Percentiles rank a stretch among this genome's conserved stretches.
Evolutionary conservation across 2,797 vertebrate genomes (phyloP).

Genomic region (Sebastes baramenuke): DNA sequence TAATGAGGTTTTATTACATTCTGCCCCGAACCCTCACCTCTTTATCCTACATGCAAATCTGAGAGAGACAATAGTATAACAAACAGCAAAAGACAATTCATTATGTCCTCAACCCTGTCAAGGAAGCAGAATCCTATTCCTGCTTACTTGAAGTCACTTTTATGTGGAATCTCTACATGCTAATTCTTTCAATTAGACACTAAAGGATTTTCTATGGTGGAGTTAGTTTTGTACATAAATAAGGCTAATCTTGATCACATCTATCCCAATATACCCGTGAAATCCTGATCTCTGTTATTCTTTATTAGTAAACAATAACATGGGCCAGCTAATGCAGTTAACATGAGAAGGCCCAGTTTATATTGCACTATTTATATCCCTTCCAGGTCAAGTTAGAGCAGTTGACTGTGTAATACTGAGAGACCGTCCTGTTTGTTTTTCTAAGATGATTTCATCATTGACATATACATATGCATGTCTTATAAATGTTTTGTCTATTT

Average conservation of each 20-base stretch:
- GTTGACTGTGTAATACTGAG: slow-evolving; percentile 25
- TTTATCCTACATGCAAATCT: slow-evolving; percentile 45
- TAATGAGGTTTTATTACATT: slow-evolving; percentile 80
- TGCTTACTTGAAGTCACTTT: slow-evolving; percentile 36
- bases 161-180: neutral
- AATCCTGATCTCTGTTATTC: slow-evolving; percentile 8
- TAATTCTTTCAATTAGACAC: slow-evolving; percentile 5
- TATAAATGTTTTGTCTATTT: slow-evolving; percentile 18
- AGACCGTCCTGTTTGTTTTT: slow-evolving; percentile 32
- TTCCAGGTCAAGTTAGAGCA: slow-evolving; percentile 57
- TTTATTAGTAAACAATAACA: slow-evolving; percentile 23
- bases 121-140: slow-evolving; percentile 24
- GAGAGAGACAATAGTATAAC: slow-evolving; percentile 79
- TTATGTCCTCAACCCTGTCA: neutral
- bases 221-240: slow-evolving; percentile 24
- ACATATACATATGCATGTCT: slow-evolving; percentile 36
- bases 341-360: slow-evolving; percentile 52
- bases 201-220: neutral
- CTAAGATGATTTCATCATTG: slow-evolving; percentile 30
- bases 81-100: slow-evolving; percentile 22
- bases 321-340: slow-evolving; percentile 21
- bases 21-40: slow-evolving; percentile 61
- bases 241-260: slow-evolving; percentile 1
- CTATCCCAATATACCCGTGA: neutral
- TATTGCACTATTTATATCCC: slow-evolving; percentile 78